A percentile compares a stretch with the other conserved stretches of the same genome.
Conservation (phyloP, 2,797 vertebrate genomes). For the Anguilla anguilla region DNA sequence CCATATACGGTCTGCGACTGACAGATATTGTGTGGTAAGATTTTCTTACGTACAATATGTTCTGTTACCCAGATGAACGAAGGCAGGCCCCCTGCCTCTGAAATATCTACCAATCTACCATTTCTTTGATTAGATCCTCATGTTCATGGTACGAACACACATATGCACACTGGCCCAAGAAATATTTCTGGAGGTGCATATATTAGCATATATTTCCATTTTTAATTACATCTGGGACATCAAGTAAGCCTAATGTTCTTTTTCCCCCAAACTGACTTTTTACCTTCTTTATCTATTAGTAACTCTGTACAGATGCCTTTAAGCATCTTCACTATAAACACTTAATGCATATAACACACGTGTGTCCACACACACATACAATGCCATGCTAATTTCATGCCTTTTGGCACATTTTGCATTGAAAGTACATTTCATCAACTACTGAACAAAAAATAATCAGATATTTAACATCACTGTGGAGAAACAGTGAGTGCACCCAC, state of each 20-base stretch:
- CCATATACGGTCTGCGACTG: background rate
- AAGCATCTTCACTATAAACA: background rate
- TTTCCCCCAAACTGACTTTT: slow-evolving; percentile 5
- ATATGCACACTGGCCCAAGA: slow-evolving; percentile 70
- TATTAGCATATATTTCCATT: slow-evolving; percentile 76
- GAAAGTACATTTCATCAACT: background rate
- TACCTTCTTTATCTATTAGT: background rate
- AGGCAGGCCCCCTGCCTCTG: background rate
- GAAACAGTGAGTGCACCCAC: background rate
- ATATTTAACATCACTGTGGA: too few species aligned
- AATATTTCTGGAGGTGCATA: slow-evolving; percentile 78
- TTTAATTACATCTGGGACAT: slow-evolving; percentile 75
- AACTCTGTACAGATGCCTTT: background rate
- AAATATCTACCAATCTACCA: background rate
- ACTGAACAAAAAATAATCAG: too few species aligned
- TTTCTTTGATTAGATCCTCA: background rate
- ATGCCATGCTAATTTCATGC: background rate
- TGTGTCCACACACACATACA: background rate
- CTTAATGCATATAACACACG: slow-evolving; percentile 18
- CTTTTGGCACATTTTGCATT: slow-evolving; percentile 23
- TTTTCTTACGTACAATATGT: background rate
- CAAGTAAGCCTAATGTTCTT: slow-evolving; percentile 66
- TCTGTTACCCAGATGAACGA: background rate
- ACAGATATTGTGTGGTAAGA: background rate
- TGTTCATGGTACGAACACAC: slow-evolving; percentile 33